Percentiles rank a stretch among this genome's conserved stretches.
phyloP scores from a whole-genome alignment of 1,140 invertebrate species.

The Rhagoletis pomonella region DNA sequence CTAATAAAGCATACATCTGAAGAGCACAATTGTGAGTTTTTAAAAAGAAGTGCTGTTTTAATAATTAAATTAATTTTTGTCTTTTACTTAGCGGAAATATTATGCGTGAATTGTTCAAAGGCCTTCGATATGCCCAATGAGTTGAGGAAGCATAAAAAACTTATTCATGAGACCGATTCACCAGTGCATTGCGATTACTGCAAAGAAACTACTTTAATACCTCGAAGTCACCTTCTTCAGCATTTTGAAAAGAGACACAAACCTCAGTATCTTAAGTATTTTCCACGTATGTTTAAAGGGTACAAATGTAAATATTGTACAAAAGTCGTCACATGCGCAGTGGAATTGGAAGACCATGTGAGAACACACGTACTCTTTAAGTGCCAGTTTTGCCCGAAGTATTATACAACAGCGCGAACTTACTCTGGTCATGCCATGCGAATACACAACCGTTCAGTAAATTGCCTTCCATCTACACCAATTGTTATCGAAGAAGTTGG shows the following conservation, averaged over 20 bases:
- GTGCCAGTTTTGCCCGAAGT: background rate
- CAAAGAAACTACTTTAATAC: background rate
- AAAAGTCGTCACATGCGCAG: background rate
- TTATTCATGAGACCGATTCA: background rate
- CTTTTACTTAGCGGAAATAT: too few relatives aligned
- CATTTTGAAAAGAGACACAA: background rate
- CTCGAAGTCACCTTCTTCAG: background rate
- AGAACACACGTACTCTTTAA: background rate
- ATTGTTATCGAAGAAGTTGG: background rate
- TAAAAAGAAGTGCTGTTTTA: too few relatives aligned
- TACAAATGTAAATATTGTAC: constrained; percentile 8
- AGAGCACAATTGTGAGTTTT: too few relatives aligned
- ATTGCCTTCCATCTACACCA: background rate
- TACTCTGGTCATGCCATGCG: background rate
- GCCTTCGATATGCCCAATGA: background rate
- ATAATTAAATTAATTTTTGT: too few relatives aligned
- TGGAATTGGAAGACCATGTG: constrained; percentile 1
- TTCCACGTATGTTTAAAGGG: background rate
- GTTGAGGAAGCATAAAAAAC: constrained; percentile 8
- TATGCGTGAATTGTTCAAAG: too few relatives aligned
- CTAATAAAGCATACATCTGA: too few relatives aligned
- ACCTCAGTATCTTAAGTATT: background rate
- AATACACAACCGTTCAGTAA: background rate
- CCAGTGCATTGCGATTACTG: background rate
- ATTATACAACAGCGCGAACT: background rate